Evolutionary conservation across 2,888 invertebrate genomes (phyloP), one percentile per base, ranked within the genome.

Genomic region (Bombylius major): DNA sequence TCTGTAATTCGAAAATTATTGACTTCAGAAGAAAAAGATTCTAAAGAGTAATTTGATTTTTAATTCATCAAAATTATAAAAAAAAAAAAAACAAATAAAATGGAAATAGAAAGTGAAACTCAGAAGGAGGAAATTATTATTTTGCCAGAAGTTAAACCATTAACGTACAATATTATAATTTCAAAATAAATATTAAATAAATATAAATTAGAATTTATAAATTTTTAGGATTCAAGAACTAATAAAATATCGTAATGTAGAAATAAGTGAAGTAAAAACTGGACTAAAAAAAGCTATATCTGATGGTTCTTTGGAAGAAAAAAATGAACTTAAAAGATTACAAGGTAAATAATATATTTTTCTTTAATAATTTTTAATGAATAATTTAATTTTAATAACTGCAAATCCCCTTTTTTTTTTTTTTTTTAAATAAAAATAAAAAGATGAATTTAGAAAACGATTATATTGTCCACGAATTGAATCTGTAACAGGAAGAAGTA

Each of bases 401-500:
- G 11, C 9, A 1, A 8, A 5, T 4, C 1, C 34, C 1, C 8
- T 36, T 34, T 36, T 5, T 36, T 36, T 36, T 8, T 36, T 36
- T 36, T 6, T 6, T 36, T 36, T 54, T 49, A 6, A 11, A n/a
- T 8, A 11, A 3, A 46, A 5, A n/a, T 1, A 14, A n/a, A 31
- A 13, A 72, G 72, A 57, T n/a, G 62, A 65, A 23, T 54, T 72
- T n/a, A 63, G 62, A 5, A 58, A 57, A 1, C 66, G 68, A 45
- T 44, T 72, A 4, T 68, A 67, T 0, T 57, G 59, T 23, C 65
- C 68, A 1, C 67, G 71, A 3, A 69, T 71, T 36, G 72, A 71
- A 13, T 65, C 70, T 3, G 54, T 66, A 3, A 58, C 51, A 4
- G 69, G 67, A 5, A 65, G 73, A n/a, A 63, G 70, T 0, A 4